These are phyloP conservation scores for Kryptolebias ocellatus DNA, from an alignment of 2,797 vertebrate species.

Conservation along the genomic window DNA sequence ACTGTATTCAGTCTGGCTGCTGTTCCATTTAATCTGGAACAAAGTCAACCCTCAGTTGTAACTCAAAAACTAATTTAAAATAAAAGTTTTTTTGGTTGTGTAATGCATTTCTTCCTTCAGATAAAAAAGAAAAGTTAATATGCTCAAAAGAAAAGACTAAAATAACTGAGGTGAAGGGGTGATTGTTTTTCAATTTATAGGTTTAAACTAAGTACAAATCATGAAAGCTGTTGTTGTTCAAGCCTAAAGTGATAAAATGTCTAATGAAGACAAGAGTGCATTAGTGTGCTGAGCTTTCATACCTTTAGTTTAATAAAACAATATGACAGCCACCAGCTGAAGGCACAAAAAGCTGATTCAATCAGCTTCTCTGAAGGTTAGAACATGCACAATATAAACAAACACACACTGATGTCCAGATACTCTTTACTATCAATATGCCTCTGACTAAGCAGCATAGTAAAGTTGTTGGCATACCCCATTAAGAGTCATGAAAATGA, in stretches of 20 bases:
- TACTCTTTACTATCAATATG: background rate
- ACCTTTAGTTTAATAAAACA: constrained; percentile 66
- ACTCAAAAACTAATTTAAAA: constrained; percentile 49
- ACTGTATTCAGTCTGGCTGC: constrained; percentile 58
- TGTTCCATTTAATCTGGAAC: constrained; percentile 54
- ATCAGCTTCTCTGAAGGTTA: constrained; percentile 45
- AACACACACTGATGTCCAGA: background rate
- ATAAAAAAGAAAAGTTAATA: constrained; percentile 21
- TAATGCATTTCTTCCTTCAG: constrained; percentile 36
- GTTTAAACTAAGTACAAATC: constrained; percentile 61
- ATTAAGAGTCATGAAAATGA: too few species aligned
- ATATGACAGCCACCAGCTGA: constrained; percentile 45
- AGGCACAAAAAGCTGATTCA: constrained; percentile 62
- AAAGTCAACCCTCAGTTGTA: constrained; percentile 49
- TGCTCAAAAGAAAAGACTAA: constrained; percentile 52
- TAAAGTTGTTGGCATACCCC: too few species aligned
- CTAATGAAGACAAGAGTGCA: constrained; percentile 63
- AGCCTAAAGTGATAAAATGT: constrained; percentile 58
- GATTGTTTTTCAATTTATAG: constrained; percentile 49
- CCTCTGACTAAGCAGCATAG: background rate
- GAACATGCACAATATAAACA: constrained; percentile 35
- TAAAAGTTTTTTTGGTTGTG: constrained; percentile 9
- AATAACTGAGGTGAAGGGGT: constrained; percentile 39
- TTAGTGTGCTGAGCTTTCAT: constrained; percentile 25
- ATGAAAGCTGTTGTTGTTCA: constrained; percentile 59